Evolutionary conservation across 1,140 invertebrate species (phyloP).

Genomic region (Bombus pascuorum): DNA sequence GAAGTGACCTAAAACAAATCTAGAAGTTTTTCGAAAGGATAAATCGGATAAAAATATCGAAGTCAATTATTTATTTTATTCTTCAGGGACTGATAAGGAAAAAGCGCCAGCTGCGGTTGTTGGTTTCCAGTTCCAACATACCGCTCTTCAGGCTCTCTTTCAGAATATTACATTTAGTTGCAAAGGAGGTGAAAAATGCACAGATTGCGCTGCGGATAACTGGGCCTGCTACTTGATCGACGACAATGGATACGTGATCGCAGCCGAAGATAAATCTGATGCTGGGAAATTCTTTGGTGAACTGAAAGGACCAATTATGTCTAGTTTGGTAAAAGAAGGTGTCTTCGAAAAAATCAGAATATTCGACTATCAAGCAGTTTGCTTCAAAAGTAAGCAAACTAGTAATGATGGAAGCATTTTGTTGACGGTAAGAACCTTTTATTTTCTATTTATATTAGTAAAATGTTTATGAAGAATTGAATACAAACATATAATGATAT

Average conservation of each 20-base stretch:
- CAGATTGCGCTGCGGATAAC: constrained; percentile 87
- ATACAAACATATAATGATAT: not conserved
- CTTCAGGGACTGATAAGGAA: constrained; percentile 79
- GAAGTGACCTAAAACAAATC: no score
- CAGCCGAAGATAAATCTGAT: constrained; percentile 88
- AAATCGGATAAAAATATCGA: not conserved
- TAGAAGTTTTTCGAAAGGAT: no score
- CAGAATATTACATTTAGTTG: constrained; percentile 89
- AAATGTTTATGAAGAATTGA: not conserved
- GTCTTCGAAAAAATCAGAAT: constrained; percentile 90
- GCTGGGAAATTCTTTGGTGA: constrained; percentile 95
- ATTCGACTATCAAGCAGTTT: constrained; percentile 95
- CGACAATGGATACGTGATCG: constrained; percentile 94
- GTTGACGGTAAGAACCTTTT: constrained; percentile 83
- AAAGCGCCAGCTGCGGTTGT: constrained; percentile 94
- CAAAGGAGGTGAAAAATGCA: constrained; percentile 82
- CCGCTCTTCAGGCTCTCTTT: constrained; percentile 88
- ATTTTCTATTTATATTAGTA: not conserved
- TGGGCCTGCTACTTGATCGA: constrained; percentile 94
- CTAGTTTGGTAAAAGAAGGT: constrained; percentile 88
- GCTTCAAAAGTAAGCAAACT: constrained; percentile 86
- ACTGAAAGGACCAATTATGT: constrained; percentile 89
- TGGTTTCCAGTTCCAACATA: constrained; percentile 94
- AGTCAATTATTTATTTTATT: not conserved
- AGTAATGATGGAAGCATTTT: constrained; percentile 85